These are phyloP conservation scores for Xestobium rufovillosum DNA, from an alignment of 2,888 invertebrate genomes.

Conservation along the genomic window DNA sequence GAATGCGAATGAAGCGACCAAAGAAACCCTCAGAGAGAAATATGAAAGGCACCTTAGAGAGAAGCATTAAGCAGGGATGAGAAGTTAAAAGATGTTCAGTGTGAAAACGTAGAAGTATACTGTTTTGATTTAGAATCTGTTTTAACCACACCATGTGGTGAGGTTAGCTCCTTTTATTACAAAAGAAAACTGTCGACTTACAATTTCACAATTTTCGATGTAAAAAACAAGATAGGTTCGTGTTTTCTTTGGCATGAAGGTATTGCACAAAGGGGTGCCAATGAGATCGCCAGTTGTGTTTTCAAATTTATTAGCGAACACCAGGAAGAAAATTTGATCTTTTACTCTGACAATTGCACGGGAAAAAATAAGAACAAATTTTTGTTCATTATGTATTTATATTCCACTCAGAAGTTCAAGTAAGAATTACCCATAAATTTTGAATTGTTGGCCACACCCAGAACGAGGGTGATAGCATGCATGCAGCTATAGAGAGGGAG, in stretches of 20 bases:
- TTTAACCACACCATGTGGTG: constrained; percentile 12
- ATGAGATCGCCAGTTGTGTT: constrained; percentile 17
- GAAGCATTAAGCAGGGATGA: constrained; percentile 6
- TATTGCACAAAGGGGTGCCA: constrained; percentile 12
- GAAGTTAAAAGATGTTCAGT: constrained; percentile 5
- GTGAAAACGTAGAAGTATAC: constrained; percentile 6
- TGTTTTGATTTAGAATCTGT: constrained; percentile 18
- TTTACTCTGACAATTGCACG: constrained; percentile 2
- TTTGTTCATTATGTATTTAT: constrained; percentile 1
- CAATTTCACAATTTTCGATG: constrained; percentile 17
- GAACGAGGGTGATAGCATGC: constrained; percentile 3
- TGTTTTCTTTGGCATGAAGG: constrained; percentile 19
- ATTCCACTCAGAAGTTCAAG: background rate
- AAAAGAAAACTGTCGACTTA: constrained; percentile 16
- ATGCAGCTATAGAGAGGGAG: constrained; percentile 3
- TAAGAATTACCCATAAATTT: constrained; percentile 2
- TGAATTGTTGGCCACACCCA: background rate
- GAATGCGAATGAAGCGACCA: constrained; percentile 1
- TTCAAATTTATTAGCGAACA: no score
- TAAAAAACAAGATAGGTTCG: constrained; percentile 7
- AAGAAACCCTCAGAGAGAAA: constrained; percentile 1
- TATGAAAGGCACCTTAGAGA: constrained; percentile 4
- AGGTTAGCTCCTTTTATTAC: constrained; percentile 17
- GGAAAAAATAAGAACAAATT: constrained; percentile 4
- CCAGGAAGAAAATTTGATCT: no score